phyloP scores from a whole-genome alignment of 1,140 invertebrate genomes.

The Argopecten irradians region DNA sequence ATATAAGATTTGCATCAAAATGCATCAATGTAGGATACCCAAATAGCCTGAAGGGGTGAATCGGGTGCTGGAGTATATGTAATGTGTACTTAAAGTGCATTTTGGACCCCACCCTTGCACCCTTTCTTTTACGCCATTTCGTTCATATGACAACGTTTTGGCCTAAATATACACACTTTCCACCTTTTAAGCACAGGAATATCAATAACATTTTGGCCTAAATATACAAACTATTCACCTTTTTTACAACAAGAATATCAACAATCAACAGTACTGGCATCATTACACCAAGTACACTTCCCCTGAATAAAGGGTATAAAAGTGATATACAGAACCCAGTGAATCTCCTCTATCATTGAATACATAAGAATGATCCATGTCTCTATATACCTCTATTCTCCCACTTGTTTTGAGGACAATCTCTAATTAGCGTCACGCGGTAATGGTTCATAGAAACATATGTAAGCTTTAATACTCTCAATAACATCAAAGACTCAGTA shows the following conservation, averaged over 20 bases:
- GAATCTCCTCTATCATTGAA: not conserved
- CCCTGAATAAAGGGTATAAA: not conserved
- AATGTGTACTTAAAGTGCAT: not conserved
- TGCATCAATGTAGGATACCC: not conserved
- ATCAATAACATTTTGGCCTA: not conserved
- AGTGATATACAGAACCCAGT: not conserved
- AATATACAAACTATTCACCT: not conserved
- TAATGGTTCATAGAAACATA: not conserved
- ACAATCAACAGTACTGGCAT: not conserved
- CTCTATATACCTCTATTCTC: not conserved
- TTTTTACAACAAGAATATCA: not conserved
- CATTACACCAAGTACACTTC: not conserved
- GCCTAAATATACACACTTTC: not conserved
- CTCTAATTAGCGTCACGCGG: not conserved
- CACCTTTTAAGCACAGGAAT: not conserved
- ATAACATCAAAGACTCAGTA: not conserved
- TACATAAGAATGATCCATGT: not conserved
- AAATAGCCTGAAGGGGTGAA: not conserved
- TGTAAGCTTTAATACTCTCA: not conserved
- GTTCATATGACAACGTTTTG: not conserved
- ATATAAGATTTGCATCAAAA: not conserved
- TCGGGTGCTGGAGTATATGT: not conserved
- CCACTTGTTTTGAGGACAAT: not conserved
- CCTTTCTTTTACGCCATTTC: not conserved
- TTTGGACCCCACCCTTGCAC: not conserved